Evolutionary conservation across 2,888 invertebrate species (phyloP), one percentile per base, ranked within the genome.

Genomic region (Callosobruchus maculatus): DNA sequence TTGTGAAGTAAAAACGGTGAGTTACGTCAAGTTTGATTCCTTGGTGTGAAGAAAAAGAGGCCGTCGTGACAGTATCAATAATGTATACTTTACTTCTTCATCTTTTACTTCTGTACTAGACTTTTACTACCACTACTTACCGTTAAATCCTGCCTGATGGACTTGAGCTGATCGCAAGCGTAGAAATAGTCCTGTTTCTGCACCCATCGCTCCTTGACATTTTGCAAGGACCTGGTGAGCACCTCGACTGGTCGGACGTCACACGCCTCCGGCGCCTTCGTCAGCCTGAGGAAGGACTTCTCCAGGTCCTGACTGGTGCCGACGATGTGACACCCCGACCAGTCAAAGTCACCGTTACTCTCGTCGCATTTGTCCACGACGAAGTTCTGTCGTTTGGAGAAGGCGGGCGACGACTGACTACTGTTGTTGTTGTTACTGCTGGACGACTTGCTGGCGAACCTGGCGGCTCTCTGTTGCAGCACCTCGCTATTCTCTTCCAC

Each of bases 161-260:
- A 98, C 88, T 99, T 99, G 74, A 99, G 90, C 88, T 99, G 99
- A 90, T 99, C 98, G 89, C 98, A 99, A 76, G 97, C 95, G 89
- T 97, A 99, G 88, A 93, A 93, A 88, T 99, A 99, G 88, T 99
- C 98, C 84, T 94, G 94, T 83, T 94, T 95, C 74, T 92, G 90
- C 79, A 93, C 91, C 97, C 99, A 99, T 83, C 94, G 93, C 70
- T 92, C 90, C 88, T 98, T 97, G 18, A 99, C 98, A 89, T 95
- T 94, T 84, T 91, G 92, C 83, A 99, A 90, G 70, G 99, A 95
- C 85, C 92, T 92, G 82, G 90, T 90, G 76, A 99, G 90, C 71
- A 99, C 93, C 85, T 93, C 90, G 81, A 95, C 92, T 80, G 99
- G 99, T 77, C 99, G 92, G 76, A 99, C 96, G 85, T 95, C 95